Percentiles rank a stretch among this genome's conserved stretches.
These are phyloP conservation scores for Pachliopta kotzebuea DNA, from an alignment of 2,888 invertebrate species.

Conservation along the genomic window DNA sequence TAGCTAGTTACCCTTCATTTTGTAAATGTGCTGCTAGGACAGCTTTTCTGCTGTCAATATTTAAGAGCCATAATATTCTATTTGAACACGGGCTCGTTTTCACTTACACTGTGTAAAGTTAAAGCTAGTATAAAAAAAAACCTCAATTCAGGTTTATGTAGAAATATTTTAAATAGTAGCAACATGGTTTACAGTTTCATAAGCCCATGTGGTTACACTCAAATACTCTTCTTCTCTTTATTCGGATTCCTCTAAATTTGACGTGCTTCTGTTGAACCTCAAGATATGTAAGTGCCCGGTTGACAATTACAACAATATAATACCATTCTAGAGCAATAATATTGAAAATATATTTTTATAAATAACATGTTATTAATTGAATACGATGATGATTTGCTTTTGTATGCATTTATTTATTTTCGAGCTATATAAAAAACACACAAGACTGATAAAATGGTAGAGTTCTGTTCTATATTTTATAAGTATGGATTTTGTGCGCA, in stretches of 20 bases:
- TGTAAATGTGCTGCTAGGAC: too few relatives aligned
- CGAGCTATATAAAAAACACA: slow-evolving; percentile 75
- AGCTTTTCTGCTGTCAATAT: too few relatives aligned
- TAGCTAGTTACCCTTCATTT: too few relatives aligned
- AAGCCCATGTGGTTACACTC: too few relatives aligned
- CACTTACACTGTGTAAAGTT: too few relatives aligned
- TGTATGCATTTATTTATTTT: slow-evolving; percentile 71
- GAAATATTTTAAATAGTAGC: neutral
- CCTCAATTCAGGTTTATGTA: too few relatives aligned
- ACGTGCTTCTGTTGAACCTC: slow-evolving; percentile 37
- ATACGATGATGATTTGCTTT: slow-evolving; percentile 57
- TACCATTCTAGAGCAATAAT: slow-evolving; percentile 32
- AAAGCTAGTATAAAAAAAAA: too few relatives aligned
- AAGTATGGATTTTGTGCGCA: slow-evolving; percentile 76
- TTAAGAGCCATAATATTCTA: too few relatives aligned
- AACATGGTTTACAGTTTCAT: too few relatives aligned
- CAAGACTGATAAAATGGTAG: slow-evolving; percentile 75
- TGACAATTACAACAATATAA: slow-evolving; percentile 31
- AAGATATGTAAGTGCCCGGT: slow-evolving; percentile 58
- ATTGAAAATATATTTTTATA: slow-evolving; percentile 32
- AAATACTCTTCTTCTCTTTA: too few relatives aligned
- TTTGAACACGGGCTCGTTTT: too few relatives aligned
- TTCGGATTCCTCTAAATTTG: neutral
- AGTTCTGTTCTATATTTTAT: slow-evolving; percentile 66
- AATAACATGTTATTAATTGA: slow-evolving; percentile 38